A percentile compares a stretch with the other conserved stretches of the same genome.
These are phyloP conservation scores for Carassius auratus DNA, from an alignment of 2,113 vertebrate genomes.

Conservation along the genomic window DNA sequence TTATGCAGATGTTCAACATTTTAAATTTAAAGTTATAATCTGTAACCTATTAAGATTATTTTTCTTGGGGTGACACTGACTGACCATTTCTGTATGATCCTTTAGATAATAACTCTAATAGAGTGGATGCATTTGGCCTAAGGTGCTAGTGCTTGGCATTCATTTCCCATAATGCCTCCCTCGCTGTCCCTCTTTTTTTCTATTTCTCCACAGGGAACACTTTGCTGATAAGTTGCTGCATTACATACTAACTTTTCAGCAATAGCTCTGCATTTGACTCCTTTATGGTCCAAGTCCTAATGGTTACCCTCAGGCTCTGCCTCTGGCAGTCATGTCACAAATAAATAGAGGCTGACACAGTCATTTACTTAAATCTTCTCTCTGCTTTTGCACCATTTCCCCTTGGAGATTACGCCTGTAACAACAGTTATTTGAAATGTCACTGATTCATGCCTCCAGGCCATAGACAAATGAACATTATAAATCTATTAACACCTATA, in stretches of 20 bases:
- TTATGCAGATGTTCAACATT: conserved; percentile 23
- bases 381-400: conserved; percentile 93
- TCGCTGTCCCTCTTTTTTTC: conserved; percentile 44
- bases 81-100: conserved; percentile 34
- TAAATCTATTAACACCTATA: conserved; percentile 96
- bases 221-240: conserved; percentile 97
- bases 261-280: conserved; percentile 85
- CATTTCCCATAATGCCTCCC: conserved; percentile 54
- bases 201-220: conserved; percentile 77
- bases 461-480: conserved; percentile 97
- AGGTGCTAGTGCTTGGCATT: conserved; percentile 38
- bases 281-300: conserved; percentile 93
- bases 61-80: conserved; percentile 25
- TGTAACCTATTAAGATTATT: conserved; percentile 21
- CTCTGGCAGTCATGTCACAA: conserved; percentile 92
- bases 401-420: conserved; percentile 98
- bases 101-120: conserved; percentile 48
- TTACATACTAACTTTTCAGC: conserved; percentile 96
- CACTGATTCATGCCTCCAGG: conserved; percentile 94
- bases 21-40: conserved; percentile 32
- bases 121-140: conserved; percentile 51
- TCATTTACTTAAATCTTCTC: conserved; percentile 99
- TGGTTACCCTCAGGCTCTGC: conserved; percentile 93
- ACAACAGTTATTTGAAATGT: conserved; percentile 99
- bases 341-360: conserved; percentile 99